phyloP scores from a whole-genome alignment of 2,888 invertebrate genomes.

The Cerceris rybyensis region DNA sequence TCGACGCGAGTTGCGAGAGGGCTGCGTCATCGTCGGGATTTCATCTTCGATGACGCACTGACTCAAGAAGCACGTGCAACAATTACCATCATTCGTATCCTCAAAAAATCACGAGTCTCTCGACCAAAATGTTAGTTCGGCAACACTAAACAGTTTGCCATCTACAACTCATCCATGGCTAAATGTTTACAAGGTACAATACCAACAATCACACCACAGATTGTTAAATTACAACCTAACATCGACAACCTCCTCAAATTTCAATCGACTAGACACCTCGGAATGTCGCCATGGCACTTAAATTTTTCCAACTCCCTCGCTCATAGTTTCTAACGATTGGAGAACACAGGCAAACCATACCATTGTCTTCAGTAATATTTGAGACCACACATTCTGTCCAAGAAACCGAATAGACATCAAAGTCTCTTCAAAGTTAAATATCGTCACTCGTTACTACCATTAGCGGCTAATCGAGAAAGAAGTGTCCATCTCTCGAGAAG shows the following conservation, averaged over 20 bases:
- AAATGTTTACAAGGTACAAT: not conserved
- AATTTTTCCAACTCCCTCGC: not conserved
- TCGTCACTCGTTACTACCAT: too few relatives aligned
- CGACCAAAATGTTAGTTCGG: too few relatives aligned
- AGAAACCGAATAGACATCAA: too few relatives aligned
- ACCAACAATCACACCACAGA: not conserved
- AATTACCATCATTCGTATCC: conserved; percentile 17
- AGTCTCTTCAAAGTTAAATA: too few relatives aligned
- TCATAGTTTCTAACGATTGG: too few relatives aligned
- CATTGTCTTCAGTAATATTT: too few relatives aligned
- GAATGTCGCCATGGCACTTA: not conserved
- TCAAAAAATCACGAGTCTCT: not conserved
- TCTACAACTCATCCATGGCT: too few relatives aligned
- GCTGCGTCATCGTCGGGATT: conserved; percentile 53
- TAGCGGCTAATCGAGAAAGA: not conserved
- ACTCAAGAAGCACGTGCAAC: not conserved
- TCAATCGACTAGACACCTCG: not conserved
- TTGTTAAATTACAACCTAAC: not conserved
- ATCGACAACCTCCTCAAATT: not conserved
- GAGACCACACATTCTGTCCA: too few relatives aligned
- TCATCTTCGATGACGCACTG: conserved; percentile 39
- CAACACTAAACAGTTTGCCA: too few relatives aligned
- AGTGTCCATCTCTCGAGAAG: not conserved
- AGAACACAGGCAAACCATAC: too few relatives aligned
- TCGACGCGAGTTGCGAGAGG: conserved; percentile 19